These are phyloP conservation scores for Dione juno DNA, from an alignment of 2,888 invertebrate genomes.

Conservation along the genomic window DNA sequence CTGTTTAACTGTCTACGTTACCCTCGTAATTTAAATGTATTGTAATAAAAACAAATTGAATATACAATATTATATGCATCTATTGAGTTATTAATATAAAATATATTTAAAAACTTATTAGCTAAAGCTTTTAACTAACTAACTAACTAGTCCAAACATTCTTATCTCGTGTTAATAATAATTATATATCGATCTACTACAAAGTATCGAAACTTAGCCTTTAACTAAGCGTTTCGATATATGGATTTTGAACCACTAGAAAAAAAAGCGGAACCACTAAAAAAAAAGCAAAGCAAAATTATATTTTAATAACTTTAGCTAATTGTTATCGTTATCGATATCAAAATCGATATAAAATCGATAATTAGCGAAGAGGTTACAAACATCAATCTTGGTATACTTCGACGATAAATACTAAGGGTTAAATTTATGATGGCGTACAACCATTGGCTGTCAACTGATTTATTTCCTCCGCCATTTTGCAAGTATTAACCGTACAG, in stretches of 20 bases:
- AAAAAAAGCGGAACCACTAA: not conserved
- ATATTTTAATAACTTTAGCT: not conserved
- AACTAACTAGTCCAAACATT: too few relatives aligned
- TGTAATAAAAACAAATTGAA: not conserved
- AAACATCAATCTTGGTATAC: slow-evolving; percentile 36
- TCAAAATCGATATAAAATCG: slow-evolving; percentile 21
- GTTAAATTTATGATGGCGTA: slow-evolving; percentile 44
- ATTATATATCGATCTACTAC: too few relatives aligned
- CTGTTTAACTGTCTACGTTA: slow-evolving; percentile 1
- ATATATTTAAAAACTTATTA: too few relatives aligned
- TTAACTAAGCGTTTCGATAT: too few relatives aligned
- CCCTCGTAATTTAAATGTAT: not conserved
- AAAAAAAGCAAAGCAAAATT: not conserved
- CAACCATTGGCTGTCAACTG: slow-evolving; percentile 43
- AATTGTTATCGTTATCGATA: slow-evolving; percentile 1
- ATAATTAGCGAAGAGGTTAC: slow-evolving; percentile 29
- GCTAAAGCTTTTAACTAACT: too few relatives aligned
- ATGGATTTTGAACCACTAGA: too few relatives aligned
- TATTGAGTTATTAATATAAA: too few relatives aligned
- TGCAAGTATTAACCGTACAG: slow-evolving; percentile 44
- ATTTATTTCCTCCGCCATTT: slow-evolving; percentile 45
- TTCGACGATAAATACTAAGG: slow-evolving; percentile 39
- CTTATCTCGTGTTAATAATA: too few relatives aligned
- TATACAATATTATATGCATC: too few relatives aligned
- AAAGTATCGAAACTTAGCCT: too few relatives aligned